Conservation (phyloP, 2,888 invertebrate species). For the Ernsta delagoae region DNA sequence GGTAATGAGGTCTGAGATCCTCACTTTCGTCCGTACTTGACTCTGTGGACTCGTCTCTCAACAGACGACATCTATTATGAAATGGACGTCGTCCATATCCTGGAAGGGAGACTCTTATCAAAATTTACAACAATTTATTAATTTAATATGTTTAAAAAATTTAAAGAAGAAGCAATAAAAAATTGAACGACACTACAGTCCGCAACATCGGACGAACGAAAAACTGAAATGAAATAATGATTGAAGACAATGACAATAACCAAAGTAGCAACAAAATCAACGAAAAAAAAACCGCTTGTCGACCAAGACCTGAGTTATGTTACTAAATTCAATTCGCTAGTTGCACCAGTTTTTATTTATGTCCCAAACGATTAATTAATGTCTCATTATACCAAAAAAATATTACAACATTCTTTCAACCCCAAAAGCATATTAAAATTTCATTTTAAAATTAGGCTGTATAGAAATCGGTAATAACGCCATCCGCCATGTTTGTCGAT, state of each 20-base stretch:
- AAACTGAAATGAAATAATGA: slow-evolving; percentile 17
- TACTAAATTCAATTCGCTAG: no score
- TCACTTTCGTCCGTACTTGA: slow-evolving; percentile 75
- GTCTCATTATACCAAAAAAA: no score
- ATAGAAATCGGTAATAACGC: no score
- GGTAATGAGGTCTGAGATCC: slow-evolving; percentile 65
- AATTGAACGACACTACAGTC: slow-evolving; percentile 25
- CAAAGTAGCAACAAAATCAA: slow-evolving; percentile 11
- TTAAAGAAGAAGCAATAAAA: slow-evolving; percentile 32
- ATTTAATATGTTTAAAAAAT: background rate
- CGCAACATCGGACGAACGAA: slow-evolving; percentile 26
- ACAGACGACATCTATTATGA: slow-evolving; percentile 59
- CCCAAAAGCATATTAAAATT: no score
- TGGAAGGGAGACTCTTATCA: slow-evolving; percentile 60
- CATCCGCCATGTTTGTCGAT: no score
- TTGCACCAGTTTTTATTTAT: no score
- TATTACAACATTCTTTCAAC: no score
- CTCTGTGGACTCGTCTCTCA: slow-evolving; percentile 71
- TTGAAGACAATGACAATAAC: slow-evolving; percentile 10
- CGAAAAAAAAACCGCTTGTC: no score
- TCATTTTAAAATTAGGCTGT: no score
- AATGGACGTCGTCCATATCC: slow-evolving; percentile 68
- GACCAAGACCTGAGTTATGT: no score
- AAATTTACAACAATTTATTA: slow-evolving; percentile 26
- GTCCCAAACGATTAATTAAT: no score